Conservation (phyloP, 2,888 invertebrate species). For the Drosophila fulvimacula region DNA sequence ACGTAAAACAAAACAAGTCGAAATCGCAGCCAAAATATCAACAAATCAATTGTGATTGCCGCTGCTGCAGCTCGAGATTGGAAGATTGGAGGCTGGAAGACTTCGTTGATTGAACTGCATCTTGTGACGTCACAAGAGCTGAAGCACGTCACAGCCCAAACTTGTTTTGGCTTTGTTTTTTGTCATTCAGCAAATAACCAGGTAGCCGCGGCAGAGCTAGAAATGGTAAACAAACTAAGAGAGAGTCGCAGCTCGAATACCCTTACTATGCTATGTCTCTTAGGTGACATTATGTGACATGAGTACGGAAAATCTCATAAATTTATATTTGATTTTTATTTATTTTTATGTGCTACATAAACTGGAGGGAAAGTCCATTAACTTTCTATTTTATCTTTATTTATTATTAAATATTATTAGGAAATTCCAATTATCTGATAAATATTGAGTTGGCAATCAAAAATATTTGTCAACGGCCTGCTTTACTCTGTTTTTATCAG, state of each 20-base stretch:
- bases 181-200: neutral
- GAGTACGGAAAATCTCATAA: neutral
- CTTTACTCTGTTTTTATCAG: no score
- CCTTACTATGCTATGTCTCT: neutral
- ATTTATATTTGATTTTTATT: neutral
- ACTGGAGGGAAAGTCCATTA: no score
- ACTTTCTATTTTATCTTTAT: neutral
- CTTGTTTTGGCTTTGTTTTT: slow-evolving; percentile 1
- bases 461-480: no score
- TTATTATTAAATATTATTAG: neutral
- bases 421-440: no score
- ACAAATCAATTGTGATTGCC: slow-evolving; percentile 40
- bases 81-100: neutral
- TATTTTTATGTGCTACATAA: no score
- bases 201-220: neutral
- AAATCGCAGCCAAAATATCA: slow-evolving; percentile 18
- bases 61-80: neutral
- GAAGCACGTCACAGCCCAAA: slow-evolving; percentile 21
- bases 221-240: neutral
- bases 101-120: slow-evolving; percentile 2
- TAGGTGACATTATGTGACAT: neutral
- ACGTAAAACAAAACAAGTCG: slow-evolving; percentile 24
- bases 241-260: neutral
- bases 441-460: no score
- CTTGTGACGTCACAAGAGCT: slow-evolving; percentile 37